These are phyloP conservation scores for Cephus runcator DNA, from an alignment of 2,888 invertebrate genomes.

Conservation along the genomic window DNA sequence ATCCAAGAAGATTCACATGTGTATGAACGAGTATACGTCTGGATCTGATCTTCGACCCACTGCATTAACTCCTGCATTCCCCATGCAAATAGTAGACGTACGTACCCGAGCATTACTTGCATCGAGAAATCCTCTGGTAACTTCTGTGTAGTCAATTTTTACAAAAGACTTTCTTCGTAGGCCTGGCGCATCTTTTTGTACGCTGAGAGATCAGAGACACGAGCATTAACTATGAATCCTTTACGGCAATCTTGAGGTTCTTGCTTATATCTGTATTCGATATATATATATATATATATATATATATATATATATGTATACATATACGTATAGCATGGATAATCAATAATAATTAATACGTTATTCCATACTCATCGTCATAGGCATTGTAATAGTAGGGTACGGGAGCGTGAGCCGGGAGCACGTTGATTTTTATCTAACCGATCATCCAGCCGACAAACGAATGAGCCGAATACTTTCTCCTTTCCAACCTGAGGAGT, in stretches of 20 bases:
- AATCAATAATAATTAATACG: not conserved
- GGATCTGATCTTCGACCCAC: not conserved
- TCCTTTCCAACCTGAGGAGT: slow-evolving; percentile 45
- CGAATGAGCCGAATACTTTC: slow-evolving; percentile 51
- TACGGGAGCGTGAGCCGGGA: slow-evolving; percentile 11
- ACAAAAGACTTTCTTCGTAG: not conserved
- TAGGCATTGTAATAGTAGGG: slow-evolving; percentile 16
- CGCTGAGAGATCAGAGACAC: not conserved
- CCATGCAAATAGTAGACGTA: not conserved
- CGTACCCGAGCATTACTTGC: not conserved
- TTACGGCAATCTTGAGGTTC: not conserved
- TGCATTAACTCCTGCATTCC: not conserved
- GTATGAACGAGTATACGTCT: not conserved
- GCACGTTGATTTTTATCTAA: slow-evolving; percentile 25
- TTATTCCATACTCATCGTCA: not conserved
- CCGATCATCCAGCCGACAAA: slow-evolving; percentile 22
- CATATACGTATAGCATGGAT: not conserved
- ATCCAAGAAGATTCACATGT: not conserved
- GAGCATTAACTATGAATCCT: not conserved
- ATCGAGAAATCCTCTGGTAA: not conserved
- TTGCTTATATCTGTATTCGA: not conserved
- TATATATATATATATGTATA: too few species aligned
- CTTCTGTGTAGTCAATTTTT: not conserved
- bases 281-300: too few species aligned
- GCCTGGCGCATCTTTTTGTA: not conserved